Evolutionary conservation across 2,888 invertebrate genomes (phyloP), one percentile per base, ranked within the genome.

Genomic region (Brachyopa scutellaris): DNA sequence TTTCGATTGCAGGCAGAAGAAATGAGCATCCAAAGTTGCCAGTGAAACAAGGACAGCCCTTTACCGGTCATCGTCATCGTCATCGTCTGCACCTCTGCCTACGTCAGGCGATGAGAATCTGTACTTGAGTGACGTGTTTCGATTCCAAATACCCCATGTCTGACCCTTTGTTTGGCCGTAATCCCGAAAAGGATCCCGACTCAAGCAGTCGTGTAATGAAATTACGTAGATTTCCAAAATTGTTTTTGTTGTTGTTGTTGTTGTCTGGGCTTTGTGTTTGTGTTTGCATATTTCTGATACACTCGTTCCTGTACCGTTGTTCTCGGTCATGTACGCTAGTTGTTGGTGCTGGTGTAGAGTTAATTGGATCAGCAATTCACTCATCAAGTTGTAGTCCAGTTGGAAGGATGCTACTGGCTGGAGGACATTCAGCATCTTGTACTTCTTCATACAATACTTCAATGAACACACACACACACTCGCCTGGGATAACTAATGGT

Each of bases 341-440:
- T 57, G 31, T 31, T 66, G 49, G 29, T 66, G 26, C 11, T 49
- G 33, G 59, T 40, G 47, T 55, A 42, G 19, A 76, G 77, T 76
- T 76, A 76, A 82, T 77, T 82, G 82, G 70, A 70, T 72, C 76
- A 76, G 55, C 64, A 72, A 76, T 76, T 76, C 82, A 72, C 70
- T 82, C 82, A 76, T 82, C 82, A 82, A 70, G 53, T 66, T 70
- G 80, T 74, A 42, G 29, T 53, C 17, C 38, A 33, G 53, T 31
- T 70, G 49, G n/a, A n/a, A n/a, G 62, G 36, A 15, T 67, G 59
- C 42, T 62, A n/a, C n/a, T n/a, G n/a, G 51, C 61, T 26, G 19
- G 38, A 57, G 29, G 70, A 49, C 70, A 53, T 47, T 72, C 66
- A 64, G 53, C 80, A 69, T 80, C 74, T 69, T 80, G 62, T 31